A percentile compares a stretch with the other conserved stretches of the same genome.
These are phyloP conservation scores for Vanacampus margaritifer DNA, from an alignment of 2,113 vertebrate genomes.

Conservation along the genomic window DNA sequence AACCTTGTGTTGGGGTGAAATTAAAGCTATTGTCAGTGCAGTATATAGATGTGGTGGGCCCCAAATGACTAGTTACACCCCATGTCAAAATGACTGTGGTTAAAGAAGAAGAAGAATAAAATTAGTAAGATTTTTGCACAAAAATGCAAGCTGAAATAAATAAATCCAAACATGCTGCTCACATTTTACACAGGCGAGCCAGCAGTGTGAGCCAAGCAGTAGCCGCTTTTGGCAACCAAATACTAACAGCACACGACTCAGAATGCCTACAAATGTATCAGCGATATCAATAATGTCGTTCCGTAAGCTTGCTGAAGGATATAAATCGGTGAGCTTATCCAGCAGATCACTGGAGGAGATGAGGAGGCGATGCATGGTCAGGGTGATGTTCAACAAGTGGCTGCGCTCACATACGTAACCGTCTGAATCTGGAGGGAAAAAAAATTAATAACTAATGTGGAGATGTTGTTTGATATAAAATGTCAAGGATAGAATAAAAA, in stretches of 20 bases:
- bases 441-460: not conserved
- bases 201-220: conserved; percentile 47
- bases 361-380: conserved; percentile 91
- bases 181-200: conserved; percentile 44
- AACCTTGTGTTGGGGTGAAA: too few relatives aligned
- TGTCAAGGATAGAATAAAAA: not conserved
- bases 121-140: not conserved
- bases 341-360: conserved; percentile 88
- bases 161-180: conserved; percentile 43
- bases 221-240: conserved; percentile 67
- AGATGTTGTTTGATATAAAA: not conserved
- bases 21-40: too few relatives aligned
- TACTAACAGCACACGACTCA: conserved; percentile 29
- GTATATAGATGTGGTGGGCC: too few relatives aligned
- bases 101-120: not conserved
- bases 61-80: too few relatives aligned
- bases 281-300: not conserved
- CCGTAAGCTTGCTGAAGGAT: conserved; percentile 76
- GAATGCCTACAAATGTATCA: conserved; percentile 17
- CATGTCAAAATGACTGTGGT: too few relatives aligned
- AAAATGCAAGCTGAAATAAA: conserved; percentile 26
- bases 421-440: conserved; percentile 78
- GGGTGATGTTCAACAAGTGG: conserved; percentile 85
- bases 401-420: conserved; percentile 81
- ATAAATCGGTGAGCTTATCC: conserved; percentile 83